Percentiles rank a stretch among this genome's conserved stretches.
These are phyloP conservation scores for Lottia gigantea DNA, from an alignment of 2,888 invertebrate species.

Conservation along the genomic window DNA sequence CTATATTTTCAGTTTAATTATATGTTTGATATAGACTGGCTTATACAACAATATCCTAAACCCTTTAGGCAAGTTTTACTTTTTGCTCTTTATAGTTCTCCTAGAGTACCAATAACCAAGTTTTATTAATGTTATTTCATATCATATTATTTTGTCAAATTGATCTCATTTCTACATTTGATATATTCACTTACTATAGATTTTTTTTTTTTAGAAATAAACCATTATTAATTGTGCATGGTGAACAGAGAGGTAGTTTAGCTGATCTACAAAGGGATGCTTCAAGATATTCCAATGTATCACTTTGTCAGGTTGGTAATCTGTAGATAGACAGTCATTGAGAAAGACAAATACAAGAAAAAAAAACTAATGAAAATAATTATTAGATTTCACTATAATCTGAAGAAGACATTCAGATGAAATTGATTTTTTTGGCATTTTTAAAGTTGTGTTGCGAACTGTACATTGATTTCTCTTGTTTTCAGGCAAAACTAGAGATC, in stretches of 20 bases:
- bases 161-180: too few relatives aligned
- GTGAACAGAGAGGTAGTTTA: conserved; percentile 74
- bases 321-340: background rate
- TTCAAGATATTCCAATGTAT: conserved; percentile 54
- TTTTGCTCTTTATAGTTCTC: too few relatives aligned
- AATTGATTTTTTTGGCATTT: background rate
- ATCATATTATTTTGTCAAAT: too few relatives aligned
- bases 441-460: conserved; percentile 68
- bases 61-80: conserved; percentile 75
- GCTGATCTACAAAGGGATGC: conserved; percentile 71
- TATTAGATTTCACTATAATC: too few relatives aligned
- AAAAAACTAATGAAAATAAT: too few relatives aligned
- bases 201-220: conserved; percentile 46
- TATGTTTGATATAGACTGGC: conserved; percentile 91
- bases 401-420: background rate
- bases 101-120: background rate
- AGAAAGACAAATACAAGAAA: background rate
- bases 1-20: conserved; percentile 82
- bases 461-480: too few relatives aligned
- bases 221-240: conserved; percentile 80
- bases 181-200: too few relatives aligned
- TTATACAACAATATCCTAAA: conserved; percentile 84
- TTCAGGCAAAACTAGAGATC: conserved; percentile 78
- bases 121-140: background rate
- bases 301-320: conserved; percentile 61